Conservation (phyloP, 1,140 invertebrate species). For the Hormaphis cornu region DNA sequence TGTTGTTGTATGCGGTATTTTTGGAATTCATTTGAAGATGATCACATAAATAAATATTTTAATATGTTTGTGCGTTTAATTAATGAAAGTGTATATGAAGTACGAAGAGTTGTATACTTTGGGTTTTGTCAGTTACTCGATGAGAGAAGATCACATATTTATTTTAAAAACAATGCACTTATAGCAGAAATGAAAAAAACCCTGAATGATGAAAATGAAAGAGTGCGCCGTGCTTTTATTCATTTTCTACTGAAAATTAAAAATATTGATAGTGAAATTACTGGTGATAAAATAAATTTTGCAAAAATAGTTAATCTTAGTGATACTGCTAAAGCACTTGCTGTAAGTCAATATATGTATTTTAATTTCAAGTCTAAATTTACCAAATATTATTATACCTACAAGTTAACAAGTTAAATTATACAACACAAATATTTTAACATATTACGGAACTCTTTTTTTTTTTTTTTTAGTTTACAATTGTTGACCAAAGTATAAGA, state of each 20-base stretch:
- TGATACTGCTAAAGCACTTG: constrained; percentile 11
- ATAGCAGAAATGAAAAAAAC: background rate
- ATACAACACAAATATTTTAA: too few relatives aligned
- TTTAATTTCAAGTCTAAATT: background rate
- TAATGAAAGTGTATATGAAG: constrained; percentile 4
- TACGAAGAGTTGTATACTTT: constrained; percentile 6
- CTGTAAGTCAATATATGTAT: constrained; percentile 7
- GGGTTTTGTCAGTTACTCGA: constrained; percentile 18
- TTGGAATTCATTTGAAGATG: constrained; percentile 19
- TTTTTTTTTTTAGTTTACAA: background rate
- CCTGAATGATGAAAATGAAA: constrained; percentile 14
- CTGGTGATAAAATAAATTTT: background rate
- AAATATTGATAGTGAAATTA: background rate
- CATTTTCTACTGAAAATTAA: constrained; percentile 12
- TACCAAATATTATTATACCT: too few relatives aligned
- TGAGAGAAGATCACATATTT: background rate
- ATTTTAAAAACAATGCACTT: background rate
- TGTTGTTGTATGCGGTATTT: constrained; percentile 24
- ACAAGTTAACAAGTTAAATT: too few relatives aligned
- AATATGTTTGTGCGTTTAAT: background rate
- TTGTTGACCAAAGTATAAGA: too few relatives aligned
- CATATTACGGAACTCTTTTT: background rate
- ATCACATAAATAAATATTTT: constrained; percentile 3
- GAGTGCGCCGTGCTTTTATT: constrained; percentile 19
- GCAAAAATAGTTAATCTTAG: background rate